phyloP scores from a whole-genome alignment of 1,140 invertebrate genomes.

The Orussus abietinus region DNA sequence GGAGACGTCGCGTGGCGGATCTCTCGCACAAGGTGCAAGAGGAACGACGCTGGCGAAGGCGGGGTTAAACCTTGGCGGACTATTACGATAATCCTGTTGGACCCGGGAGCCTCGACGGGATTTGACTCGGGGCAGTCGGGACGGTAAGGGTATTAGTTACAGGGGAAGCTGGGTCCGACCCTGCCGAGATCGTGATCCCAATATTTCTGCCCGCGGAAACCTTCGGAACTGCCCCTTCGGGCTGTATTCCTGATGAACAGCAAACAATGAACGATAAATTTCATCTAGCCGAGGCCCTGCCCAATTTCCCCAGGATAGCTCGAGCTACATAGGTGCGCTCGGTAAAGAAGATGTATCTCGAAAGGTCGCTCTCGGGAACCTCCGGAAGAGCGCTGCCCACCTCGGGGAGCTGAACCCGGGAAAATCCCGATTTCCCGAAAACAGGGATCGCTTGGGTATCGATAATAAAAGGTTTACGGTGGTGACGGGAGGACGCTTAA shows the following conservation, averaged over 20 bases:
- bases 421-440: no score
- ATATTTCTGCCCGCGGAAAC: constrained; percentile 11
- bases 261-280: constrained; percentile 1
- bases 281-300: not conserved
- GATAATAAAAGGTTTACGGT: no score
- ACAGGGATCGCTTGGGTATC: no score
- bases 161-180: constrained; percentile 12
- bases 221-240: not conserved
- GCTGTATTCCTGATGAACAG: constrained; percentile 1
- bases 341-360: no score
- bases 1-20: no score
- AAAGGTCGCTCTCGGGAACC: no score
- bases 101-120: constrained; percentile 20
- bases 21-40: not conserved
- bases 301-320: no score
- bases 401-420: no score
- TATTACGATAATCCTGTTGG: constrained; percentile 41
- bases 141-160: constrained; percentile 13
- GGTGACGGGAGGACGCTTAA: no score
- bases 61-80: constrained; percentile 27
- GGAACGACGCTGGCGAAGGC: constrained; percentile 20
- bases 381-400: no score
- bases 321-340: no score
- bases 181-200: constrained; percentile 13
- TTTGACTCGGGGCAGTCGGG: constrained; percentile 21